Evolutionary conservation across 2,797 vertebrate genomes (phyloP).

Genomic region (Typhlichthys eigenmanni): DNA sequence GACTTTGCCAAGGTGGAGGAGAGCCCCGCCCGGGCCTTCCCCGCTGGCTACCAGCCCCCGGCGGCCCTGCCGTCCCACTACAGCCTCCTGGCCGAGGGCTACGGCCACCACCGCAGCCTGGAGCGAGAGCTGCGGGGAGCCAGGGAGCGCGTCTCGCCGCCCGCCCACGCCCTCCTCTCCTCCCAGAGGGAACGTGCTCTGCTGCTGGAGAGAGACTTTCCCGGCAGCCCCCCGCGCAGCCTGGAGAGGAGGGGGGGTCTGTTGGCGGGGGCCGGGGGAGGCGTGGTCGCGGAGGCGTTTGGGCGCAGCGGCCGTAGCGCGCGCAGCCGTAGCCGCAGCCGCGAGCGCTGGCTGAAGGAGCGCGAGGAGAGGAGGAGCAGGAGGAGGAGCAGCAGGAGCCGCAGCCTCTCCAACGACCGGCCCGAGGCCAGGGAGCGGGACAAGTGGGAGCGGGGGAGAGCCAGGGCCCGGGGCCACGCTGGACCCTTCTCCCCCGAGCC

Average conservation of each 20-base stretch:
- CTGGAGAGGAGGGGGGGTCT: conserved; percentile 79
- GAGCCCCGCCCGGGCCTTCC: conserved; percentile 80
- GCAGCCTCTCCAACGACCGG: conserved; percentile 83
- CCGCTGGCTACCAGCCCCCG: conserved; percentile 85
- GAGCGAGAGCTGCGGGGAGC: conserved; percentile 86
- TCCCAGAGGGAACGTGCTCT: conserved; percentile 80
- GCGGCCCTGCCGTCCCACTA: conserved; percentile 79
- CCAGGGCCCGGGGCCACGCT: conserved; percentile 73
- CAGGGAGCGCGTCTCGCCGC: conserved; percentile 80
- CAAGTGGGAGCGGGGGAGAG: conserved; percentile 71
- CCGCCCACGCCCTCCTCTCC: conserved; percentile 81
- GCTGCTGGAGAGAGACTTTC: conserved; percentile 83
- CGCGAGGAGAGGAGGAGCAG: conserved; percentile 85
- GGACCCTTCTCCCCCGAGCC: conserved; percentile 79
- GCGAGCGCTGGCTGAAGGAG: conserved; percentile 88
- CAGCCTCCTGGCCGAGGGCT: conserved; percentile 86
- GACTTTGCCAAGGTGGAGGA: conserved; percentile 98
- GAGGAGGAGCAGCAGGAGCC: conserved; percentile 67
- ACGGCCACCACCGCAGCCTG: conserved; percentile 85
- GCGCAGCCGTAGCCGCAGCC: conserved; percentile 84
- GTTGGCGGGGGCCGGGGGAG: conserved; percentile 56
- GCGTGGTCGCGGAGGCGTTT: conserved; percentile 81
- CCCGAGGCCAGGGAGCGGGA: conserved; percentile 76
- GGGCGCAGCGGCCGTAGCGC: conserved; percentile 63
- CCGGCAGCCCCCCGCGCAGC: conserved; percentile 84